Percentiles rank a stretch among this genome's conserved stretches.
Conservation (phyloP, 2,797 vertebrate species). For the Tachyglossus aculeatus region DNA sequence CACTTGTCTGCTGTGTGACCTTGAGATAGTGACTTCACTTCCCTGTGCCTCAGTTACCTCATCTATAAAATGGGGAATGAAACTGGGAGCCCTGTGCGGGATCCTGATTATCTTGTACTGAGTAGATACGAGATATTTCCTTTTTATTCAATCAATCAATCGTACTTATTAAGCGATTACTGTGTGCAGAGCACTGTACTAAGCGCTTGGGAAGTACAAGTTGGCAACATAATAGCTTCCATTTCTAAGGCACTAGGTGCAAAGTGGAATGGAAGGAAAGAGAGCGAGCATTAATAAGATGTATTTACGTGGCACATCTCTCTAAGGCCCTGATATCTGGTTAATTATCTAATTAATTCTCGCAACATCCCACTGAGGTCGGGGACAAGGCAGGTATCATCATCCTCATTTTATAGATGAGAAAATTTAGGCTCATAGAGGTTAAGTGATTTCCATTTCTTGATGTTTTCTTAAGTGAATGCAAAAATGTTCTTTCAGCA, state of each 20-base stretch:
- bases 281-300: background rate
- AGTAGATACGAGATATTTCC: too few species aligned
- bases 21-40: too few species aligned
- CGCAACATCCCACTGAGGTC: background rate
- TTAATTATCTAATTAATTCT: slow-evolving; percentile 18
- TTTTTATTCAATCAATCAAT: too few species aligned
- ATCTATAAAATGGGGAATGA: too few species aligned
- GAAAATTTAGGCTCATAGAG: background rate
- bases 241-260: background rate
- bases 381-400: slow-evolving; percentile 10
- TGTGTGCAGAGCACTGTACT: too few species aligned
- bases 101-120: too few species aligned
- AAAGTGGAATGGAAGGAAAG: background rate
- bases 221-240: background rate
- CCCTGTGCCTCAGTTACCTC: too few species aligned
- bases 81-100: too few species aligned
- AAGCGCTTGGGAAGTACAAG: too few species aligned
- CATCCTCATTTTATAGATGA: slow-evolving; percentile 25
- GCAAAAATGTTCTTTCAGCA: background rate
- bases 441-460: slow-evolving; percentile 2
- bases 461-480: slow-evolving; percentile 16
- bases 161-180: too few species aligned
- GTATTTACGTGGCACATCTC: background rate
- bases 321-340: background rate
- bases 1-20: too few species aligned